Base-by-base conservation (phyloP, 2,797 vertebrate species). In the Neosilurus mollespiculum region DNA sequence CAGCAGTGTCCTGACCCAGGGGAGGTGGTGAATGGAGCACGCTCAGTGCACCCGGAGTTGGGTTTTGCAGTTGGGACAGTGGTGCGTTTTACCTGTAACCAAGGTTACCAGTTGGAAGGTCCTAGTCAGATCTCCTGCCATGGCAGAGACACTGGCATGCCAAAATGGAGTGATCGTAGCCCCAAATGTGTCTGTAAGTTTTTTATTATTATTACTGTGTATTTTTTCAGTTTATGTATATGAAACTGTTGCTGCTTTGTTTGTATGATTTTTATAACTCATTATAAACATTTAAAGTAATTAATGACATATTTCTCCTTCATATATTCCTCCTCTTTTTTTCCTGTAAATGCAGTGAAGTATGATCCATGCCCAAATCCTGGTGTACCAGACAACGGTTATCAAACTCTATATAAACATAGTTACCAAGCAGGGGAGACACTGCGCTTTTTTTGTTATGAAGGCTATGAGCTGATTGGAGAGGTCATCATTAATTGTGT, bases 111-210 rank as follows among this genome's bases (percentile, higher is more conserved):
- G 77, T 92, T 97, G 56, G 97, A 98, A 84, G 97, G 97, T 49
- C 96, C 96, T 0, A 94, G 93, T 10, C 94, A 96, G 16, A 96
- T 98, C 88, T 96, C 97, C 54, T 98, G 97, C 91, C 96, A 97
- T 7, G 96, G 94, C 59, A 93, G 96, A 56, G 96, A 98, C 92
- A 97, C 95, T 0, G 96, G 96, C 59, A 96, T 95, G 24, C 97
- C 97, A 49, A 98, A 98, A 84, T 97, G 97, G 97, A 98, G 97
- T 1, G 97, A 97, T 90, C 95, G 96, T 82, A 96, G 96, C 89
- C 97, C 97, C 18, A 97, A 97, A 87, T 98, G 97, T 93, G 96
- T 97, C 93, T 93, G 97, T 98, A 90, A 96, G 97, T 96, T 61
- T 3, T 3, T 71, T 79, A 67, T 9, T 20, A 59, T 24, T 0